Base-by-base conservation (phyloP, 2,888 invertebrate species). In the Capitulum mitella region DNA sequence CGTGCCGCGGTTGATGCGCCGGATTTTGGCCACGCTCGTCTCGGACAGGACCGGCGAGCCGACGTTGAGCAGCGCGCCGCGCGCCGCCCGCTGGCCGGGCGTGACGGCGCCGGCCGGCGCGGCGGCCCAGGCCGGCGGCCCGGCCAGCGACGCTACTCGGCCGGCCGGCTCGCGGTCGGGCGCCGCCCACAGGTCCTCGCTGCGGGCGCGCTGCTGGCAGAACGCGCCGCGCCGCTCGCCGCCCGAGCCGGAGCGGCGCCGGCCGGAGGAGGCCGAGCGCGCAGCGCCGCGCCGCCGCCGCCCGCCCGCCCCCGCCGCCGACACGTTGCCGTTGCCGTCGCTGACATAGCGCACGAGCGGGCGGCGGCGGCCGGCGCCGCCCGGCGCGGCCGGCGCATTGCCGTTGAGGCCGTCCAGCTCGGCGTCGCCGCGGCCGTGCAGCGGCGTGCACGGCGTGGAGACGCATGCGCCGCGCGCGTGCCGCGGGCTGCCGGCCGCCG, bases 251-350 rank as follows among this genome's bases (percentile, higher is more conserved):
- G n/a, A 2, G 12, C 58, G n/a, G 29, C 58, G 91, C 84, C 97
- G 94, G 26, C 93, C 92, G 86, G 98, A 97, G 88, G 95, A 91
- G 84, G 97, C 98, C 85, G 93, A 90, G 0, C 98, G 92, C 78
- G 92, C 90, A 80, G 92, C 92, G 82, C 92, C 90, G 77, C 98
- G 86, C 85, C 97, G 93, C 32, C 88, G 87, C 92, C 91, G 0
- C 91, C 91, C 80, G 90, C 90, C 81, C 94, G 92, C 80, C 92
- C 91, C 0, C 94, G 90, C 83, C 93, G 93, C 48, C 98, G 92
- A 90, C 0, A 98, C 98, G 84, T 93, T 92, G 16, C 90, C 88
- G 0, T 98, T 97, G 29, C 90, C 89, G 75, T 89, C 88, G 0
- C 92, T 93, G 3, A 98, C 89, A 82, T 92, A 92, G 85, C 94